Evolutionary conservation across 2,113 vertebrate species (phyloP), one percentile per base, ranked within the genome.

Genomic region (Phrynosoma platyrhinos): DNA sequence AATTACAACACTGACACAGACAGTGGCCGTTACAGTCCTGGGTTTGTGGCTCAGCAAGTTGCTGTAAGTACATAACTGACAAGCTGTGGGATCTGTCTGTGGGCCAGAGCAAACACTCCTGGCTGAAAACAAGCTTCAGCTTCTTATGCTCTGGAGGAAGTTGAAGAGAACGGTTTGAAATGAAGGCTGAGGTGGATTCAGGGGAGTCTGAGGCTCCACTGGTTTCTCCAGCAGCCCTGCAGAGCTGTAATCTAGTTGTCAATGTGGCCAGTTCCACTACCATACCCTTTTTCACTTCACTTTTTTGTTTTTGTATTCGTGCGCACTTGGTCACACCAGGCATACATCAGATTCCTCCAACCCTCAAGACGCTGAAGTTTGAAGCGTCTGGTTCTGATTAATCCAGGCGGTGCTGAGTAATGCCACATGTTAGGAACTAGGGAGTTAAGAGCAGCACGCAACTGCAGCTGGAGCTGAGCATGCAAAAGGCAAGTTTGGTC

Each of bases 311-410:
- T 52, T 4, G 32, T 42, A 14, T 72, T 52, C 36, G 9, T 42
- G 68, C 40, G 9, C 36, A 66, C 55, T 77, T 69, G 32, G 80
- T 81, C 5, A 69, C 25, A 53, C 69, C 40, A 85, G 58, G 47
- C 77, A 81, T 71, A n/a, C 0, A 9, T 80, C 36, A 86, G 77
- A 16, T 72, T 90, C 74, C 40, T 90, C 78, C 47, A 75, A 10
- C 77, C 16, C 90, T 89, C 74, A 71, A 90, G 90, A 91, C 91
- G 80, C 47, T 77, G 83, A 79, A 25, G 23, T 23, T 47, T 20
- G 27, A 71, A 9, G 52, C 8, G 21, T 89, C 90, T 94, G 89
- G 71, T 91, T 90, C 9, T 86, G 84, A 93, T 93, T 90, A 90
- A 75, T 9, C 12, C 30, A 80, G 87, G 40, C 53, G 68, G 0